A percentile compares a stretch with the other conserved stretches of the same genome.
Conservation (phyloP, 2,797 vertebrate species). For the Sebastes flavidus region DNA sequence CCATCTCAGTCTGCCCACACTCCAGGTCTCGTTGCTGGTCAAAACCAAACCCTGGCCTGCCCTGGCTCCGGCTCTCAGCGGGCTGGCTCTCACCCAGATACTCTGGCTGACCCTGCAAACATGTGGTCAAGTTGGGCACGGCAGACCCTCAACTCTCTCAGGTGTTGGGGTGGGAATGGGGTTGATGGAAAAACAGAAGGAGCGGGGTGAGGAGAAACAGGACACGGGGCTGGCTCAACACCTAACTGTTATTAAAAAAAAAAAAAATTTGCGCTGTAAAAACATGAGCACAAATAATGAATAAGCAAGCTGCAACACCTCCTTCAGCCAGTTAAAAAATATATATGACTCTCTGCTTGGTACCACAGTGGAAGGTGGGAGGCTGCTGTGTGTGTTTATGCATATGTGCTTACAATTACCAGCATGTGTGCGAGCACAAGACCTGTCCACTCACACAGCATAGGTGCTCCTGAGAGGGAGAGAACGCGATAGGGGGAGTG, state of each 20-base stretch:
- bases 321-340: background rate
- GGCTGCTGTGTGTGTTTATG: slow-evolving; percentile 30
- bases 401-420: slow-evolving; percentile 38
- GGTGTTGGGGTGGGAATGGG: slow-evolving; percentile 32
- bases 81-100: slow-evolving; percentile 74
- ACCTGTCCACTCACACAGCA: slow-evolving; percentile 21
- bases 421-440: slow-evolving; percentile 24
- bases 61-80: slow-evolving; percentile 53
- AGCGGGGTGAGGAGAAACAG: slow-evolving; percentile 12
- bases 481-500: slow-evolving; percentile 61
- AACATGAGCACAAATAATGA: background rate
- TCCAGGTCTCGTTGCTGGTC: slow-evolving; percentile 56
- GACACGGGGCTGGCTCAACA: background rate
- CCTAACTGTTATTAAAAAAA: background rate
- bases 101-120: slow-evolving; percentile 77
- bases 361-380: slow-evolving; percentile 12
- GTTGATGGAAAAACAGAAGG: background rate
- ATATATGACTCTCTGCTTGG: background rate
- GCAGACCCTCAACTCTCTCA: slow-evolving; percentile 41
- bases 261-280: background rate
- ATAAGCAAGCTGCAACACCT: background rate
- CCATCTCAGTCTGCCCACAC: slow-evolving; percentile 46
- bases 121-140: slow-evolving; percentile 71
- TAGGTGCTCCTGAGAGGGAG: slow-evolving; percentile 17
- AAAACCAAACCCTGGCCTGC: slow-evolving; percentile 51